Base-by-base conservation (phyloP, 2,888 invertebrate species). In the Drosophila anomalata region DNA sequence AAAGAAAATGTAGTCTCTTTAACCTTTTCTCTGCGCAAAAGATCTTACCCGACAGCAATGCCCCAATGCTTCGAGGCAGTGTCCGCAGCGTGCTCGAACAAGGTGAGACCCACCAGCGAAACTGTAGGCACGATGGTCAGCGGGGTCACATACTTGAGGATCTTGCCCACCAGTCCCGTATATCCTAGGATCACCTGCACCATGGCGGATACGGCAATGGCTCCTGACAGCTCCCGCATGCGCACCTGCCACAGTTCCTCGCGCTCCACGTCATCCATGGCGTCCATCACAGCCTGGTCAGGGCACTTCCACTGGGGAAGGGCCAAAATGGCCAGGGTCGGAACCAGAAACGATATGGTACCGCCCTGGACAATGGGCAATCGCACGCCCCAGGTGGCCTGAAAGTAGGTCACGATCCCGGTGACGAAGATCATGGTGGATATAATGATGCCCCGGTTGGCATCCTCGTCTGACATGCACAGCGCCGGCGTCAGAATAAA, bases 11-110 rank as follows among this genome's bases (percentile, higher is more conserved):
- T 22, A 6, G 12, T n/a, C 14, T 8, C 14, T 41, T 2, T n/a
- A 8, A 1, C 3, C 6, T 39, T 41, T 14, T 41, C 14, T 41
- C 8, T 41, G 41, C 3, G 1, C 8, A 0, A n/a, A 3, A 1
- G 5, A 14, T 39, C 81, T 93, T 90, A 97, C 97, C 96, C 94
- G 14, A 94, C 93, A 0, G 97, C 95, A 60, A 97, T 95, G 12
- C 96, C 96, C 97, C 97, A 97, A 78, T 97, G 96, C 86, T 95
- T 94, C 0, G 96, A 94, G 0, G 97, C 96, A n/a, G 96, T 95
- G 0, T 93, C 93, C 0, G 96, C 95, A 0, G 97, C 97, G 89
- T 96, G 95, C 88, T 95, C 95, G 89, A 97, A 96, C 42, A 97
- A 92, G 0, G 97, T 96, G 12, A 97, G 91, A 0, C 97, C 97